These are phyloP conservation scores for Sinonovacula constricta DNA, from an alignment of 1,140 invertebrate species.

Conservation along the genomic window DNA sequence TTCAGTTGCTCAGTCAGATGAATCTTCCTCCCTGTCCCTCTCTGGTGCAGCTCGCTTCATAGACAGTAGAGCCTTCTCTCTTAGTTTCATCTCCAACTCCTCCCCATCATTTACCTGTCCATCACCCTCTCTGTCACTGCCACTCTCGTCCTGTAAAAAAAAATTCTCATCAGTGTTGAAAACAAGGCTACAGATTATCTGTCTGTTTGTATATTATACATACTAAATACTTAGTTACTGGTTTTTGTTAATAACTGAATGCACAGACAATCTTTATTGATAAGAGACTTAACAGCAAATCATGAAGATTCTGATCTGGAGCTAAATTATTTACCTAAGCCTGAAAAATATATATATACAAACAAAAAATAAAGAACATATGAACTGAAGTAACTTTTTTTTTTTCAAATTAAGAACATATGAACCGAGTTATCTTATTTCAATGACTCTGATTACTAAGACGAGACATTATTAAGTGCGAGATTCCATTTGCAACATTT, in stretches of 20 bases:
- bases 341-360: too few relatives aligned
- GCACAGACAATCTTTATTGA: not conserved
- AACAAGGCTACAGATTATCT: not conserved
- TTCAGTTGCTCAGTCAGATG: not conserved
- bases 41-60: not conserved
- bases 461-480: too few relatives aligned
- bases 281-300: too few relatives aligned
- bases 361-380: too few relatives aligned
- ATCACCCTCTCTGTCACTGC: not conserved
- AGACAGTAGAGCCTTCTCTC: not conserved
- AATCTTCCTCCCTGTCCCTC: not conserved
- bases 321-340: too few relatives aligned
- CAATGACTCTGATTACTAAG: too few relatives aligned
- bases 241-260: not conserved
- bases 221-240: not conserved
- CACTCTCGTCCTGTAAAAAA: not conserved
- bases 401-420: too few relatives aligned
- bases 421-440: too few relatives aligned
- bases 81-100: not conserved
- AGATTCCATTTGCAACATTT: too few relatives aligned
- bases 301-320: too few relatives aligned
- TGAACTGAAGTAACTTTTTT: too few relatives aligned
- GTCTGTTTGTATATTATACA: not conserved
- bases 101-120: not conserved
- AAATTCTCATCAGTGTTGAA: not conserved